These are phyloP conservation scores for Temnothorax ravouxi DNA, from an alignment of 2,888 invertebrate genomes.

Conservation along the genomic window DNA sequence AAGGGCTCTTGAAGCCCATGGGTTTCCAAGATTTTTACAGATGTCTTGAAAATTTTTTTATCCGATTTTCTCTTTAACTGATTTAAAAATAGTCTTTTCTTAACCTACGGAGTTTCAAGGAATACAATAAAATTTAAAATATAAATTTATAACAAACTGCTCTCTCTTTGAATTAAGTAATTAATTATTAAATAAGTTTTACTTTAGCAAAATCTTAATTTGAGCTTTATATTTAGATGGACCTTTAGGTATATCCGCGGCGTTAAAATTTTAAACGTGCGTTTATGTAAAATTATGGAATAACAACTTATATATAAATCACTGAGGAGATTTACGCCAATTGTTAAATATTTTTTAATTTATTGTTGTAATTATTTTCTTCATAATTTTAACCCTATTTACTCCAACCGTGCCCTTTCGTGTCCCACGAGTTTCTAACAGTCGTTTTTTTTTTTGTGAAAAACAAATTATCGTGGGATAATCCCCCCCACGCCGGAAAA, in stretches of 20 bases:
- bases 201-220: neutral
- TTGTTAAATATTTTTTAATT: constrained; percentile 1
- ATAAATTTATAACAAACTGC: neutral
- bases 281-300: neutral
- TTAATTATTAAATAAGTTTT: neutral
- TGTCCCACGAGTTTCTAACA: too few relatives aligned
- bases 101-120: neutral
- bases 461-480: too few relatives aligned
- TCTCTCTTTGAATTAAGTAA: neutral
- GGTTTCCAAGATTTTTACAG: too few relatives aligned
- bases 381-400: neutral
- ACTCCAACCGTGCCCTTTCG: too few relatives aligned
- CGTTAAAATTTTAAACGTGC: neutral
- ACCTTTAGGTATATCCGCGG: neutral
- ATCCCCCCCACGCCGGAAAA: too few relatives aligned
- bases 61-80: too few relatives aligned
- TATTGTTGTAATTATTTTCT: neutral
- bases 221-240: neutral
- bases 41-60: too few relatives aligned
- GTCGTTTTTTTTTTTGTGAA: too few relatives aligned
- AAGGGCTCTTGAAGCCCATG: too few relatives aligned
- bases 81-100: too few relatives aligned
- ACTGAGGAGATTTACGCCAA: neutral
- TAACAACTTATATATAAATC: neutral
- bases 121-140: neutral